Base-by-base conservation (phyloP, 2,113 vertebrate genomes). In the Gorsachius goisagi region DNA sequence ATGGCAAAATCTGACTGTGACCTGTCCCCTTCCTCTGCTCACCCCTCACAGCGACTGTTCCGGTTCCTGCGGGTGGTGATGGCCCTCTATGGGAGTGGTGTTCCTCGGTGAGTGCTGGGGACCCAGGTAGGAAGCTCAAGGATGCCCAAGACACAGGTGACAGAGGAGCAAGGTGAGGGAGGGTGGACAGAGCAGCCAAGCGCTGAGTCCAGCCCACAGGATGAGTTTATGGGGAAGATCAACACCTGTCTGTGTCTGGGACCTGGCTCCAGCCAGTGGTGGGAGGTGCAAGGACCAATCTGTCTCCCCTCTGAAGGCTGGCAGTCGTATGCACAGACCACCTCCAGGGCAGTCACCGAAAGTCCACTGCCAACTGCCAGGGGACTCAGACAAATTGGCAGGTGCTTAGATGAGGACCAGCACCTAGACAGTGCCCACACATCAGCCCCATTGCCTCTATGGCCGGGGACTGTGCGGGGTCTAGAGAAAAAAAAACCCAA, bases 71-170 rank as follows among this genome's bases (percentile, higher is more conserved):
- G 98, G 94, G 97, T 99, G 78, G 89, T 98, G 45, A 93, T 97
- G 90, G 99, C 98, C 62, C 98, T 99, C 74, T 91, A 96, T 99
- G 71, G 99, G 99, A 55, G 98, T 93, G 0, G 99, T 99, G 69
- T 98, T 99, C 93, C 99, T 99, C 11, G 99, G 99, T 99, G 95
- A 99, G 92, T 88, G 21, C 7, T 9, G 9, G 56, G 19, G 15
- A 23, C 33, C 52, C 30, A 18, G 37, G 39, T n/a, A 21, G 28
- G 24, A n/a, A 59, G 19, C 27, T 24, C 79, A 14, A 52, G 56
- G 75, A 1, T 52, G 26, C 24, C 55, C 55, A 33, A 15, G 16
- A 37, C 56, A 64, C 1, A 1, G 22, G 28, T 17, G n/a, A 7
- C 3, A 28, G 47, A 41, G 37, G 10, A 73, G 15, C 24, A 32